Evolutionary conservation across 2,888 invertebrate species (phyloP).

Genomic region (Prenolepis imparis): DNA sequence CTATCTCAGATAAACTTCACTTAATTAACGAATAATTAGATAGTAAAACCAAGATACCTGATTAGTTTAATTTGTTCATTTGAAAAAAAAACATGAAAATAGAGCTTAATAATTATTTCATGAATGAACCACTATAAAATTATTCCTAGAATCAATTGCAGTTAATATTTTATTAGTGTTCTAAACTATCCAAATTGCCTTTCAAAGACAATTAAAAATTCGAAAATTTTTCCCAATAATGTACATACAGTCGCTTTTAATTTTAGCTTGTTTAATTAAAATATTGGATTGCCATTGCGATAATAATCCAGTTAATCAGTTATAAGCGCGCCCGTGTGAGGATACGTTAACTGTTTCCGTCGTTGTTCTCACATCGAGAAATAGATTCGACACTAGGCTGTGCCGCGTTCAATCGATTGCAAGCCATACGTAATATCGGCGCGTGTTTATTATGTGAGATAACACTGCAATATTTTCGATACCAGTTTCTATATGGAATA

Average conservation of each 20-base stretch:
- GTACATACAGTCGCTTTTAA: not conserved
- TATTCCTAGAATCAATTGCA: not conserved
- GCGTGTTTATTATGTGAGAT: slow-evolving; percentile 39
- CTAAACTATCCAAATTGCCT: not conserved
- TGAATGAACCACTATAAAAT: not conserved
- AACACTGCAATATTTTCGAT: slow-evolving; percentile 53
- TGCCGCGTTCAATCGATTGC: slow-evolving; percentile 6
- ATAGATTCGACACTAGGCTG: not conserved
- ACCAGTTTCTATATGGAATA: slow-evolving; percentile 91
- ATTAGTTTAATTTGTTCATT: not conserved
- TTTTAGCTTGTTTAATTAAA: slow-evolving; percentile 32
- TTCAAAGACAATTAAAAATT: not conserved
- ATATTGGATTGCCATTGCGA: not conserved
- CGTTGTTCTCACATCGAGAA: not conserved
- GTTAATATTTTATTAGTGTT: not conserved
- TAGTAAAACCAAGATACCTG: not conserved
- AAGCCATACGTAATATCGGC: not conserved
- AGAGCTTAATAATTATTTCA: not conserved
- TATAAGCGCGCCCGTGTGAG: not conserved
- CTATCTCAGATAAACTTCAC: not conserved
- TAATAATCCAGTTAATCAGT: slow-evolving; percentile 7
- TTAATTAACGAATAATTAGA: not conserved
- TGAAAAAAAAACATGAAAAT: not conserved
- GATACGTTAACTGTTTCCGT: not conserved
- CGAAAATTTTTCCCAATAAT: not conserved